These are phyloP conservation scores for Euschistus heros DNA, from an alignment of 1,140 invertebrate species.

Conservation along the genomic window DNA sequence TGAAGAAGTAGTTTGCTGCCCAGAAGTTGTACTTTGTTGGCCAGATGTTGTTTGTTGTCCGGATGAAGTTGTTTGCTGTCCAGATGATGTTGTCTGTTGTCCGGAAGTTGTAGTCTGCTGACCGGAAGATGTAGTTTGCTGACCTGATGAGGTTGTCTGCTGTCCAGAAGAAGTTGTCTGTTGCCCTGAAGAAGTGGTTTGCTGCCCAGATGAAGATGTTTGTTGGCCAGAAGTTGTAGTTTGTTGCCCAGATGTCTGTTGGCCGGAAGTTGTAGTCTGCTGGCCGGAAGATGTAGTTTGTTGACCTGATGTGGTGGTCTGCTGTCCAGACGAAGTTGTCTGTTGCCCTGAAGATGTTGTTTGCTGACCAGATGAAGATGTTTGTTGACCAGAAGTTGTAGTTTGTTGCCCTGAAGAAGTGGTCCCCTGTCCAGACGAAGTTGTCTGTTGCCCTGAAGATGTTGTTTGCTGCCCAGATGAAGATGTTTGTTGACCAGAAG, in stretches of 20 bases:
- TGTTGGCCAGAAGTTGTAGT: slow-evolving; percentile 21
- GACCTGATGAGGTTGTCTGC: slow-evolving; percentile 11
- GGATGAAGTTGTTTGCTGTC: slow-evolving; percentile 22
- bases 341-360: neutral
- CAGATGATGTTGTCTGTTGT: slow-evolving; percentile 22
- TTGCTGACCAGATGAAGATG: neutral
- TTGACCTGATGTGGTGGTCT: neutral
- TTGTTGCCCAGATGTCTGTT: slow-evolving; percentile 17
- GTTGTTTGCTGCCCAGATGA: neutral
- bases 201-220: neutral
- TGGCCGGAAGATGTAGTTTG: slow-evolving; percentile 19
- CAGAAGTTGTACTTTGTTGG: neutral
- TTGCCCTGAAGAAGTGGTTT: slow-evolving; percentile 22
- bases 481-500: slow-evolving; percentile 13
- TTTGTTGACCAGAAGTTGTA: slow-evolving; percentile 1
- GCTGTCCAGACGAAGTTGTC: neutral
- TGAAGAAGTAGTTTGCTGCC: slow-evolving; percentile 1
- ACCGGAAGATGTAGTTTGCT: slow-evolving; percentile 10
- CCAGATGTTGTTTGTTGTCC: slow-evolving; percentile 16
- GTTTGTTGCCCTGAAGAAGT: slow-evolving; percentile 17
- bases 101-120: slow-evolving; percentile 23
- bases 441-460: neutral
- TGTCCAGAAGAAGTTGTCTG: slow-evolving; percentile 19
- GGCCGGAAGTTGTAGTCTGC: neutral
- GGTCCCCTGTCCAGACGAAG: neutral